These are phyloP conservation scores for Bhutanitis thaidina DNA, from an alignment of 2,888 invertebrate genomes.

Conservation along the genomic window DNA sequence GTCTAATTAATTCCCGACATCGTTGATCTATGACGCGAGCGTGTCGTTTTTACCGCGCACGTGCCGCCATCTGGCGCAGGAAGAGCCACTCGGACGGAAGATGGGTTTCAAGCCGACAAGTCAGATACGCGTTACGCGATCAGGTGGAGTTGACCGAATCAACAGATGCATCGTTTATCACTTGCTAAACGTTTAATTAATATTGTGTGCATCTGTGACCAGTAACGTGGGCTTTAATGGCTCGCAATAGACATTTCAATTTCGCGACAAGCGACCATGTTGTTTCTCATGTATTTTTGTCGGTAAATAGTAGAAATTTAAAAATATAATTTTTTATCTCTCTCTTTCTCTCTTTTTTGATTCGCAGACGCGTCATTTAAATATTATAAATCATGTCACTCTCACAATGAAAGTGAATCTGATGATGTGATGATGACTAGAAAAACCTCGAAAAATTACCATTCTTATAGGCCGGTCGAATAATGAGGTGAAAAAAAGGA, in stretches of 20 bases:
- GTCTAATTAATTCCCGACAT: background rate
- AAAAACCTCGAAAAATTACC: too few relatives aligned
- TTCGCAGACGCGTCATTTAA: too few relatives aligned
- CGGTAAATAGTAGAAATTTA: too few relatives aligned
- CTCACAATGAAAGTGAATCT: too few relatives aligned
- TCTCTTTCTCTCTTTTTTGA: too few relatives aligned
- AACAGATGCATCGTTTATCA: constrained; percentile 21
- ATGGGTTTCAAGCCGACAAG: constrained; percentile 53
- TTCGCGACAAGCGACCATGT: too few relatives aligned
- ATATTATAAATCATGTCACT: too few relatives aligned
- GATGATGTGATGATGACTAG: too few relatives aligned
- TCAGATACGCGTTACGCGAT: constrained; percentile 20
- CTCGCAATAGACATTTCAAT: background rate
- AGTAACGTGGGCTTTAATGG: background rate
- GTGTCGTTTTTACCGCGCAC: constrained; percentile 42
- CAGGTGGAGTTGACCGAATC: constrained; percentile 27
- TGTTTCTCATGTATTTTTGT: too few relatives aligned
- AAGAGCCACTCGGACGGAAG: constrained; percentile 68
- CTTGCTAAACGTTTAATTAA: background rate
- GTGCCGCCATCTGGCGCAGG: constrained; percentile 73
- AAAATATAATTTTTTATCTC: too few relatives aligned
- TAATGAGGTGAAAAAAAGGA: too few relatives aligned
- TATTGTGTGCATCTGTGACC: background rate
- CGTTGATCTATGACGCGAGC: constrained; percentile 42
- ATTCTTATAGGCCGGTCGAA: too few relatives aligned